These are phyloP conservation scores for Peromyscus leucopus DNA, from an alignment of 2,113 vertebrate genomes.

Conservation along the genomic window DNA sequence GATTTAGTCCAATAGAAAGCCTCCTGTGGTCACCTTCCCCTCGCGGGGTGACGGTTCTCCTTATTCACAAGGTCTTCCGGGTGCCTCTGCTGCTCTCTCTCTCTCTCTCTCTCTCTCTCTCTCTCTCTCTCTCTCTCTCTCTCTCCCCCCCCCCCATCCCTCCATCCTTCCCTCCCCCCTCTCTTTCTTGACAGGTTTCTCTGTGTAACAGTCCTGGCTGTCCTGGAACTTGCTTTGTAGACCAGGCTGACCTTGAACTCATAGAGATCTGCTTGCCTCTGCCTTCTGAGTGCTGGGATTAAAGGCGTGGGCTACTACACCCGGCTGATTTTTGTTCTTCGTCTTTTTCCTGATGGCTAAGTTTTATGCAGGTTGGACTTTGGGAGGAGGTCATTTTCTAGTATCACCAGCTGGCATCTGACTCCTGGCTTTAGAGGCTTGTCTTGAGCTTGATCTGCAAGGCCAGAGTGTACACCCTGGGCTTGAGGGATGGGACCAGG, in stretches of 20 bases:
- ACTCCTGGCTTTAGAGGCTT: not conserved
- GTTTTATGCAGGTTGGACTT: not conserved
- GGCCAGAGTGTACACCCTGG: not conserved
- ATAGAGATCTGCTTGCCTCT: not conserved
- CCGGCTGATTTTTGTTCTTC: not conserved
- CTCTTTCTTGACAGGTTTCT: not conserved
- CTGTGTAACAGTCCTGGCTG: not conserved
- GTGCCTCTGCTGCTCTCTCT: not conserved
- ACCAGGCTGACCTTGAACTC: not conserved
- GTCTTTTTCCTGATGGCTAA: not conserved
- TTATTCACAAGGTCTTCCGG: not conserved
- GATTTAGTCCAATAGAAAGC: not conserved
- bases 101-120: no score
- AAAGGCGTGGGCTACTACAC: not conserved
- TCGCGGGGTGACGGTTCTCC: rapidly evolving
- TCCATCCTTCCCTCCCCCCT: no score
- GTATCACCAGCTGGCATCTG: not conserved
- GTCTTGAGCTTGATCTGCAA: not conserved
- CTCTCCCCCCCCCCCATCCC: no score
- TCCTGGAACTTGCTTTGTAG: not conserved
- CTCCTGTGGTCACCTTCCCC: not conserved
- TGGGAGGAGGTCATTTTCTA: not conserved
- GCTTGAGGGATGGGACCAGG: not conserved
- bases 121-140: no score
- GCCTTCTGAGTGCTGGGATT: not conserved